Conservation (phyloP, 2,113 vertebrate genomes). For the Nanorana parkeri region DNA sequence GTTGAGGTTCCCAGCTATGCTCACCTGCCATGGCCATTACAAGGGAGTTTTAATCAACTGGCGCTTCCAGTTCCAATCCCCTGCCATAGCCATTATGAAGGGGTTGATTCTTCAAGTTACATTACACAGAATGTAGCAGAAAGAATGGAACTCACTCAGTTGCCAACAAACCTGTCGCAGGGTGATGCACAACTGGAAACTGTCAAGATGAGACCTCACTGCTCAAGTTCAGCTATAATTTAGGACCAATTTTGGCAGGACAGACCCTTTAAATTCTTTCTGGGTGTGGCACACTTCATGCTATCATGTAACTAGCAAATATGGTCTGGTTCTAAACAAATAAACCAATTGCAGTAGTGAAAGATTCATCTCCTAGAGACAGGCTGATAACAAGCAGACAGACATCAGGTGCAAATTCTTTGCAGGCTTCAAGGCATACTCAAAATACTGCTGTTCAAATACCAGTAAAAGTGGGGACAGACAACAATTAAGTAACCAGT, state of each 20-base stretch:
- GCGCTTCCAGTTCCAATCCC: too few species aligned
- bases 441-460: neutral
- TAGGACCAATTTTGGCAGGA: neutral
- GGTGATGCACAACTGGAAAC: neutral
- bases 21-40: too few species aligned
- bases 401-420: neutral
- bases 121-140: neutral
- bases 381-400: neutral
- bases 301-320: neutral
- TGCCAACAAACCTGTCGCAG: neutral
- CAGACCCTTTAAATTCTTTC: too few species aligned
- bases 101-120: too few species aligned
- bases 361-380: constrained; percentile 38
- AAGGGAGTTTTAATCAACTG: too few species aligned
- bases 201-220: too few species aligned
- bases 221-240: neutral
- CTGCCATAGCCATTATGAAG: too few species aligned
- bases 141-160: neutral
- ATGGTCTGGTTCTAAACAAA: neutral
- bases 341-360: neutral
- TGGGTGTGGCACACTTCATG: neutral
- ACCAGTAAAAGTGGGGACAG: neutral
- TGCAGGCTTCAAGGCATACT: neutral
- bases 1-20: too few species aligned
- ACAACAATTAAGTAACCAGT: neutral